Percentiles rank a stretch among this genome's conserved stretches.
Conservation (phyloP, 2,888 invertebrate species). For the Adelphocoris suturalis region DNA sequence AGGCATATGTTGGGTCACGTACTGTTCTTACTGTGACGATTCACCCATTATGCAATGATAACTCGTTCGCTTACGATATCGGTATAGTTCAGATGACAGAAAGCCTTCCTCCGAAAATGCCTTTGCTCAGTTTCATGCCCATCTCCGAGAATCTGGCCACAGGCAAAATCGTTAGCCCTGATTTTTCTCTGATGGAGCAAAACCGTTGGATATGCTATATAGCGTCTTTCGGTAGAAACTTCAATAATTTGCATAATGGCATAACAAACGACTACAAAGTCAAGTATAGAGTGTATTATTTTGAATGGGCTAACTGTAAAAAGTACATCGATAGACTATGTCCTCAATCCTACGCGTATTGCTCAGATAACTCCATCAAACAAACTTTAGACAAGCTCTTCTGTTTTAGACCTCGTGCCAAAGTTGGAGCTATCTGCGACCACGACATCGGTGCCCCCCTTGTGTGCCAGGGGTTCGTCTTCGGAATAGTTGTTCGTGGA, state of each 20-base stretch:
- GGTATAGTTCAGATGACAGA: background rate
- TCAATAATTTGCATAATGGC: background rate
- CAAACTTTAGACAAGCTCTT: background rate
- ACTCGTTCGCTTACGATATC: background rate
- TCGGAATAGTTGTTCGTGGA: slow-evolving; percentile 43
- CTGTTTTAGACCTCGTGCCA: background rate
- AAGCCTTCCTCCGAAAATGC: background rate
- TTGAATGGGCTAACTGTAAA: background rate
- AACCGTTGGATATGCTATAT: background rate
- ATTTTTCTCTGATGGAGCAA: background rate
- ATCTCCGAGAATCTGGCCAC: background rate
- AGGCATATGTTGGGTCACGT: background rate
- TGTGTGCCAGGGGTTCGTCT: slow-evolving; percentile 52
- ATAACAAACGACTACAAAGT: slow-evolving; percentile 1
- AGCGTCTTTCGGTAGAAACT: slow-evolving; percentile 16
- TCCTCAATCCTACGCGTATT: background rate
- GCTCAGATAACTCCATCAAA: background rate
- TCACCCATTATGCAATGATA: background rate
- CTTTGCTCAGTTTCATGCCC: background rate
- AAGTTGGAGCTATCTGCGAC: slow-evolving; percentile 55
- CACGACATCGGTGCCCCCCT: slow-evolving; percentile 59
- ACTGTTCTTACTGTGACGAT: background rate
- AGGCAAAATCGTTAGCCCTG: background rate
- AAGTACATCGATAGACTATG: background rate
- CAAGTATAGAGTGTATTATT: slow-evolving; percentile 2